Evolutionary conservation across 1,140 invertebrate species (phyloP), one percentile per base, ranked within the genome.

Genomic region (Zaprionus tsacasi): DNA sequence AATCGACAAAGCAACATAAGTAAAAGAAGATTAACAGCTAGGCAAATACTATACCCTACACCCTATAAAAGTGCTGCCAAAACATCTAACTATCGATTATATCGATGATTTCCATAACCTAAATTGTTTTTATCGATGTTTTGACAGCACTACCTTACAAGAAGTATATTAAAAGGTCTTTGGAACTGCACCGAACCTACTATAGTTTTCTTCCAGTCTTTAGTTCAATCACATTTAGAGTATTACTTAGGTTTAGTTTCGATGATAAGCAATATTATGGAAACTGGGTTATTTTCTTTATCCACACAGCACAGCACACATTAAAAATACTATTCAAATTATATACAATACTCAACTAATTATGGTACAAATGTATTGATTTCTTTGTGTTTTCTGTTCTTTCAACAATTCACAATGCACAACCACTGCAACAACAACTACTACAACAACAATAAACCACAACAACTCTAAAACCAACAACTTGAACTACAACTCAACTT

Each of bases 311-410:
- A 75, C 66, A 70, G 58, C 67, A 70, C 72, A 63, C 66, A 58
- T 58, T 58, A 73, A 57, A 40, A 11, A 50, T 54, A 11, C 12
- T 21, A 30, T 33, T 15, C 17, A 12, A 15, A 45, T 25, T 59
- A 50, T 40, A 48, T 40, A 45, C 13, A 33, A 33, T 54, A 71
- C 52, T 60, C 27, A 43, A 67, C 55, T 69, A 69, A 70, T 70
- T 60, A 60, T 69, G 66, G 66, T 70, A 54, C 11, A 63, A 61
- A 21, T 60, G 17, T 56, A 78, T 80, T 70, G 48, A 65, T 76
- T 76, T 76, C 57, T 74, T 74, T 76, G 70, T 76, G 40, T 76
- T 64, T 75, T 75, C 54, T 78, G 58, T 73, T 79, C 69, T 88
- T 81, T 82, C 69, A 69, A 74, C 70, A 70, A 55, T 58, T 70